Conservation (phyloP, 2,797 vertebrate genomes). For the Apogon hyalosoma region DNA sequence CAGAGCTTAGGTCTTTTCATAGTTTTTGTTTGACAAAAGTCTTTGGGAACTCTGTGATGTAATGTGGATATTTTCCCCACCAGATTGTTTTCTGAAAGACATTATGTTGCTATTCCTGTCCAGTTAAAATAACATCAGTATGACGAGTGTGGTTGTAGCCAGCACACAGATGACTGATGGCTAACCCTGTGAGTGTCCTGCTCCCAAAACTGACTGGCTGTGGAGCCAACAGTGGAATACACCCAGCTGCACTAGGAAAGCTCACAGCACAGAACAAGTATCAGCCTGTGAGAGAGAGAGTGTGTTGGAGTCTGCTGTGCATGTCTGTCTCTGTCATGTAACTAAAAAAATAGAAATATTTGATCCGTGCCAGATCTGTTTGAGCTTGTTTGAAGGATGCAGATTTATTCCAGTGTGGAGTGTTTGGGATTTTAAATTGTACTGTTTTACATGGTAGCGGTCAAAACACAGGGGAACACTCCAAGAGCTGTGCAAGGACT, state of each 20-base stretch:
- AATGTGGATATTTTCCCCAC: conserved; percentile 53
- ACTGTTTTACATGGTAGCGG: neutral
- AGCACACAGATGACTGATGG: conserved; percentile 60
- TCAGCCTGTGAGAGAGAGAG: conserved; percentile 27
- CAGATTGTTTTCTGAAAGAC: conserved; percentile 64
- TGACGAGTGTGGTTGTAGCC: conserved; percentile 31
- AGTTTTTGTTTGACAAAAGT: conserved; percentile 51
- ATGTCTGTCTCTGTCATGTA: conserved; percentile 16
- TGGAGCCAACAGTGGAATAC: conserved; percentile 40
- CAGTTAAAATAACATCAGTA: conserved; percentile 61
- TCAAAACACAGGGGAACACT: conserved; percentile 22
- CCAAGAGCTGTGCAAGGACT: neutral
- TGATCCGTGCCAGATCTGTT: conserved; percentile 13
- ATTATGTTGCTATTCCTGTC: conserved; percentile 65
- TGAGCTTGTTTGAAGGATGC: neutral
- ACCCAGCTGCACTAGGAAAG: conserved; percentile 39
- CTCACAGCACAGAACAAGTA: conserved; percentile 38
- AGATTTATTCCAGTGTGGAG: conserved; percentile 13
- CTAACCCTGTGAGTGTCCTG: conserved; percentile 51
- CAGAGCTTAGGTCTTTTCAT: conserved; percentile 41
- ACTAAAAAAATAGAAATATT: conserved; percentile 8
- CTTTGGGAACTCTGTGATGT: conserved; percentile 65
- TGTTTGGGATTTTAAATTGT: conserved; percentile 29
- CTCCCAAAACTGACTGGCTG: conserved; percentile 39
- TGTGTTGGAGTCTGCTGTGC: conserved; percentile 18